A percentile compares a stretch with the other conserved stretches of the same genome.
Conservation (phyloP, 2,888 invertebrate species). For the Fissipunctia ypsillon region DNA sequence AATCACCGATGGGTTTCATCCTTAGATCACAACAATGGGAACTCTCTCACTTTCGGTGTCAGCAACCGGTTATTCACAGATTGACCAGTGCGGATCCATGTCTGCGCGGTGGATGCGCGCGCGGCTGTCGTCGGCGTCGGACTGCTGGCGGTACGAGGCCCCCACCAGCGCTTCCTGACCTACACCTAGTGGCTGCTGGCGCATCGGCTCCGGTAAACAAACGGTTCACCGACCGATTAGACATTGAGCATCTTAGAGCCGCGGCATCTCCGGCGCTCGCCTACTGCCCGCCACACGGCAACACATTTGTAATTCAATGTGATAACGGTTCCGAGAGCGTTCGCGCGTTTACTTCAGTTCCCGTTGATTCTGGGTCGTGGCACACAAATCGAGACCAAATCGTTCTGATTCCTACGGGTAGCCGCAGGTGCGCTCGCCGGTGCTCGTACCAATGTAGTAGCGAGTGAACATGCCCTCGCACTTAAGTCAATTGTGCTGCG, state of each 20-base stretch:
- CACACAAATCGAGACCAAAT: slow-evolving; percentile 75
- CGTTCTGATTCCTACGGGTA: slow-evolving; percentile 67
- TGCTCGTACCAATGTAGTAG: slow-evolving; percentile 31
- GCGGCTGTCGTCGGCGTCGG: slow-evolving; percentile 79
- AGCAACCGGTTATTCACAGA: slow-evolving; percentile 74
- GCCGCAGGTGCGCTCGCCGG: slow-evolving; percentile 66
- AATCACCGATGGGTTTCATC: slow-evolving; percentile 82
- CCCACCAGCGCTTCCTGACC: slow-evolving; percentile 85
- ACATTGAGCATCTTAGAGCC: slow-evolving; percentile 76
- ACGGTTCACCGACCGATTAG: slow-evolving; percentile 90
- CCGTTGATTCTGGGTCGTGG: slow-evolving; percentile 82
- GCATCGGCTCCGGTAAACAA: slow-evolving; percentile 87
- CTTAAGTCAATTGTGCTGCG: slow-evolving; percentile 48
- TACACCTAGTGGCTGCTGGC: slow-evolving; percentile 82
- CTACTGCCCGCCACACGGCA: slow-evolving; percentile 74
- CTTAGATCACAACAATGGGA: slow-evolving; percentile 79
- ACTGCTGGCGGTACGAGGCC: slow-evolving; percentile 79
- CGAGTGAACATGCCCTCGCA: slow-evolving; percentile 42
- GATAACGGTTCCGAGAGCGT: slow-evolving; percentile 86
- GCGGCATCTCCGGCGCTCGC: slow-evolving; percentile 72
- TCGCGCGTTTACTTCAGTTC: slow-evolving; percentile 80
- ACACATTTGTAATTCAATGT: slow-evolving; percentile 87
- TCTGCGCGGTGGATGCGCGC: slow-evolving; percentile 80
- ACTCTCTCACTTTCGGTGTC: slow-evolving; percentile 82
- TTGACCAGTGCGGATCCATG: slow-evolving; percentile 78